Evolutionary conservation across 2,888 invertebrate species (phyloP), one percentile per base, ranked within the genome.

Genomic region (Panzeria rudis): DNA sequence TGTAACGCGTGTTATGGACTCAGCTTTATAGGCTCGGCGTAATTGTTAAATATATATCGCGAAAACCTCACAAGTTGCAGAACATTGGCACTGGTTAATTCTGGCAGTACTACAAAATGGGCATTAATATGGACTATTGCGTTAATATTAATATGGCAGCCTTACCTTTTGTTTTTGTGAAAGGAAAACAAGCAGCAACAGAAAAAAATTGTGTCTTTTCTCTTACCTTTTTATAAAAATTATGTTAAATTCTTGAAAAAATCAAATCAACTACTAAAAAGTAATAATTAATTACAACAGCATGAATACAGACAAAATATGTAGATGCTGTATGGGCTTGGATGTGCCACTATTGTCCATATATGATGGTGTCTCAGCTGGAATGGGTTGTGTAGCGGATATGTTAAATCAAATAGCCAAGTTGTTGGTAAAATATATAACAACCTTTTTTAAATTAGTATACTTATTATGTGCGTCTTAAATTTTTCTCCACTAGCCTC

Each of bases 241-340:
- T 17, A 32, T 54, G 25, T 35, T 64, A 3, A 29, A 20, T 38
- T 52, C 17, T 1, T 41, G 7, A 62, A 52, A 29, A 41, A n/a
- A 23, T 20, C 3, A 25, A 25, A 54, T 1, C 47, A 73, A 73
- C 4, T 17, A 13, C 0, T 20, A 3, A 47, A 15, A 13, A 9
- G 5, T n/a, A 20, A 35, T 52, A 44, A 56, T 20, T 44, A 17
- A 71, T n/a, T 25, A 38, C 13, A 23, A 23, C 11, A 52, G 32
- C 23, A 88, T 92, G 88, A 89, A 92, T 84, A 89, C 90, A 44
- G 89, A 89, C 41, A 92, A 91, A 87, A 91, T 92, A 38, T 92
- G 92, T 81, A 88, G 92, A 54, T 91, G 92, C 9, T 92, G 92
- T 32, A 64, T 93, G 23, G 88, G 88, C 1, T 88, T 91, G 0